phyloP scores from a whole-genome alignment of 2,113 vertebrate species.

The Danionella cerebrum region DNA sequence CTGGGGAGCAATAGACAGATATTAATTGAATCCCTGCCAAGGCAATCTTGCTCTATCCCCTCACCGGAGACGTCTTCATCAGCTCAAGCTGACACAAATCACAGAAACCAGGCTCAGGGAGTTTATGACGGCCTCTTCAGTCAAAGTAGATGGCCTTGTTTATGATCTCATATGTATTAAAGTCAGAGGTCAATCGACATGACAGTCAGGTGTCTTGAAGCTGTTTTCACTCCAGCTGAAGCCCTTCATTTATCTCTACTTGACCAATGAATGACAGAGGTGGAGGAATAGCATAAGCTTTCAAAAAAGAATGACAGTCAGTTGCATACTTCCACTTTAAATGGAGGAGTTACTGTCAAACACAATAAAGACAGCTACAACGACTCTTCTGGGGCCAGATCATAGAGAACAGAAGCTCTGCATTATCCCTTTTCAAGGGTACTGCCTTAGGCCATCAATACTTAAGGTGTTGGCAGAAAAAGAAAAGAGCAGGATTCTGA shows the following conservation, averaged over 20 bases:
- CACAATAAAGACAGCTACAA: constrained; percentile 1
- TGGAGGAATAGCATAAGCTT: background rate
- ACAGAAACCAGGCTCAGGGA: background rate
- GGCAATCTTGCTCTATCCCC: constrained; percentile 8
- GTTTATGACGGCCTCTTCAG: background rate
- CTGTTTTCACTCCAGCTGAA: background rate
- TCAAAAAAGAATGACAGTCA: background rate
- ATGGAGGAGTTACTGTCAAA: constrained; percentile 27
- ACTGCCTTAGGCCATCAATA: constrained; percentile 54
- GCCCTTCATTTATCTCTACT: background rate
- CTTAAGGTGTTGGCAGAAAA: constrained; percentile 51
- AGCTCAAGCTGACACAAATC: background rate
- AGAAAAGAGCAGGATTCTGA: constrained; percentile 25
- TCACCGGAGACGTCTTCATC: constrained; percentile 9
- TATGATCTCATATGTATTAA: constrained; percentile 12
- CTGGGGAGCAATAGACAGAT: constrained; percentile 4
- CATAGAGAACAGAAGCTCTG: constrained; percentile 25
- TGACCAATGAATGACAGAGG: background rate
- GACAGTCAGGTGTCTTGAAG: constrained; percentile 1
- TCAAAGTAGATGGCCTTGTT: background rate
- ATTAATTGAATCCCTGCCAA: constrained; percentile 20
- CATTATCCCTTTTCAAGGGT: constrained; percentile 65
- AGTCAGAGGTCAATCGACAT: background rate
- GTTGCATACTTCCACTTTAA: background rate
- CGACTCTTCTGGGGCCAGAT: constrained; percentile 25